phyloP scores from a whole-genome alignment of 2,797 vertebrate species.

The Mormyrops attenuatus region DNA sequence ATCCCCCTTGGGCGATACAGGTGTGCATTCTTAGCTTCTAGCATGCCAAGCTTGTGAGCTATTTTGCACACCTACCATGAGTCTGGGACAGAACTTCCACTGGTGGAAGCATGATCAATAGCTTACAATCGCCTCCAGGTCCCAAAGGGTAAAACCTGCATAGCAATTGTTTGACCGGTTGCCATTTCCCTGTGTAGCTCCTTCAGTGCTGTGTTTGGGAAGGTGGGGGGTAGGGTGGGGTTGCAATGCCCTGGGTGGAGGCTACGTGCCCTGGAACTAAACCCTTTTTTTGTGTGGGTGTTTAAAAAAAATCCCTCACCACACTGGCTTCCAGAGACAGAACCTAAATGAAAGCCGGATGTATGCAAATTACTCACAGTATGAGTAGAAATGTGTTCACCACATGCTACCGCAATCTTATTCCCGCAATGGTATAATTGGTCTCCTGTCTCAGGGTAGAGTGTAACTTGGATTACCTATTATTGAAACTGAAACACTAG shows the following conservation, averaged over 20 bases:
- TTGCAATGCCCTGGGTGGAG: neutral
- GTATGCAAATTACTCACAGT: slow-evolving; percentile 35
- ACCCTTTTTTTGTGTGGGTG: neutral
- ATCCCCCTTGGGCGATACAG: slow-evolving; percentile 89
- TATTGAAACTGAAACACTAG: slow-evolving; percentile 9
- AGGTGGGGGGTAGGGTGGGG: neutral
- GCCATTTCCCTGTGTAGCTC: neutral
- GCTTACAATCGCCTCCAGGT: neutral
- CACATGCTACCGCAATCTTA: slow-evolving; percentile 45
- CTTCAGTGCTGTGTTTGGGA: neutral
- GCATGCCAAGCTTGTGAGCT: too few species aligned
- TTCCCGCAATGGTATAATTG: slow-evolving; percentile 42
- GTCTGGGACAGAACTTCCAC: too few species aligned
- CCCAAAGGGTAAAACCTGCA: neutral
- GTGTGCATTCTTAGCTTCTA: slow-evolving; percentile 47
- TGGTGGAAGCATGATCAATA: neutral
- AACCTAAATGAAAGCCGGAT: slow-evolving; percentile 33
- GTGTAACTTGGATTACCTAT: slow-evolving; percentile 21
- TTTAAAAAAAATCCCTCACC: slow-evolving; percentile 14
- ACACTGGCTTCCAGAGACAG: slow-evolving; percentile 12
- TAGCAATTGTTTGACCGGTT: neutral
- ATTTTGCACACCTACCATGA: neutral
- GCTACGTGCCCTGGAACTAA: slow-evolving; percentile 25
- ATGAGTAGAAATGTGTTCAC: slow-evolving; percentile 43
- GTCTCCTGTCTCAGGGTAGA: slow-evolving; percentile 30